Base-by-base conservation (phyloP, 2,113 vertebrate genomes). In the Pipa parva region DNA sequence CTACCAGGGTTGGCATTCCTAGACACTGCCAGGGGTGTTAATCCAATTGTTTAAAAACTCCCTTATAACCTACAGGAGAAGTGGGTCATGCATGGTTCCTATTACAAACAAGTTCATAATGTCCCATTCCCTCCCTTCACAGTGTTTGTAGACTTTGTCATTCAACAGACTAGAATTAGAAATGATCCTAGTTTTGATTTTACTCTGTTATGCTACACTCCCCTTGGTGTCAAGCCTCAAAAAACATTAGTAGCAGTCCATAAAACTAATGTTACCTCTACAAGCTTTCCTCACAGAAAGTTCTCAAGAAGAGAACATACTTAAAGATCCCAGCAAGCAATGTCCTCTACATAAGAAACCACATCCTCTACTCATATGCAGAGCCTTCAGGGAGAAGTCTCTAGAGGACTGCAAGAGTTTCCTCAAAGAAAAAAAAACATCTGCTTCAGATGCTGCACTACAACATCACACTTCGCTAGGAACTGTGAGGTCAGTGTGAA, bases 101-200 rank as follows among this genome's bases (percentile, higher is more conserved):
- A 46, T 5, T 71, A 62, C 17, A 71, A 55, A 20, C 12, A 28
- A 27, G 12, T 13, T 2, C 15, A 61, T 18, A 24, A 61, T 22
- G 67, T 71, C 5, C 5, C 22, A 13, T 62, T 45, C 17, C 33
- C 67, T n/a, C 48, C 31, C 2, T 63, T 50, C 18, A 22, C 26
- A 13, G 26, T 31, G 6, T 62, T 50, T 63, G 45, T 50, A 18
- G 45, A 22, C 18, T 50, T 63, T 50, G 20, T 63, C 8, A 5
- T 1, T 11, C 45, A 33, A 10, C 45, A 50, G 24, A 21, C 48
- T 10, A 50, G 24, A 21, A 50, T 24, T 11, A 24, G 20, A 13
- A 50, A 24, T 8, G 48, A 50, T 21, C 21, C 48, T 21, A 49
- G 46, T 21, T 18, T 49, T 22, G 46, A 10, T 21, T 24, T 24